Evolutionary conservation across 2,888 invertebrate genomes (phyloP), one percentile per base, ranked within the genome.

Genomic region (Seira sanloemensis): DNA sequence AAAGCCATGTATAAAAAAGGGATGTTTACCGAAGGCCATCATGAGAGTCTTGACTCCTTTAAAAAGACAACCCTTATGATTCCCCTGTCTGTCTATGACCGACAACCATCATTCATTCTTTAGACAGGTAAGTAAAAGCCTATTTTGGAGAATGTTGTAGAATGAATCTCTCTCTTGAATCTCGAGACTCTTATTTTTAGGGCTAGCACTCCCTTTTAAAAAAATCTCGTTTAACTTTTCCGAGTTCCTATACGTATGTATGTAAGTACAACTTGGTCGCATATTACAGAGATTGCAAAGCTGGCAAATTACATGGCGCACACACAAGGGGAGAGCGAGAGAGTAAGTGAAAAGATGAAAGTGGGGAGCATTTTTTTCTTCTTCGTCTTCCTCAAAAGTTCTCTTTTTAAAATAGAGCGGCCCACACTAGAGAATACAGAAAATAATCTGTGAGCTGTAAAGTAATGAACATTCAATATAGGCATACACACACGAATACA

Each of bases 11-110:
- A n/a, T 50, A 50, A 50, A 50, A 37, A 50, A 50, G 50, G 50
- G 50, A 50, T 50, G 50, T 50, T 50, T 50, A 50, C 50, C 50
- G n/a, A 50, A 50, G n/a, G 50, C 50, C 50, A 50, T 50, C 50
- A 50, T 50, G 50, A 50, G 50, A 50, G 50, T 50, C 50, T 50
- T 50, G 50, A 50, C 50, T 50, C 5, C n/a, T n/a, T 37, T 37
- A 12, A n/a, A 18, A 50, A 50, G 50, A 50, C 50, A 50, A 50
- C 50, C 50, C 50, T 50, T 18, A 50, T 50, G 50, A 12, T 37
- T 12, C 37, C 37, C 12, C 37, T 37, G 50, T 1, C 16, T 7
- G 5, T 50, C 2, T 50, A 50, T 50, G 50, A 50, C 50, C 50
- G 50, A 50, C 50, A 50, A n/a, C 50, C 50, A 50, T 50, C 50